Conservation (phyloP, 2,113 vertebrate species). For the Corydoras sp. region DNA sequence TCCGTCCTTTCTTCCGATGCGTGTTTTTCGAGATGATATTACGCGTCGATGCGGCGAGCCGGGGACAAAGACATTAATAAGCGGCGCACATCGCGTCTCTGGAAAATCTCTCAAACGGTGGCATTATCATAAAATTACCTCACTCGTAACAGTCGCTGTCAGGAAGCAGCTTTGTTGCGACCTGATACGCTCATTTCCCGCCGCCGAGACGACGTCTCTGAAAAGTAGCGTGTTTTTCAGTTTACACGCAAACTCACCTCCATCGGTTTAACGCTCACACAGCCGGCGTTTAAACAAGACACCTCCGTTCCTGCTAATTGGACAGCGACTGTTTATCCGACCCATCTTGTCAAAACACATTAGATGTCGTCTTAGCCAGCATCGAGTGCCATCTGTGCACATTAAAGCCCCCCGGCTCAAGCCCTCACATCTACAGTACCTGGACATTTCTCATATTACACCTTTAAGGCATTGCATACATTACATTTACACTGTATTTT, state of each 20-base stretch:
- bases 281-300: not conserved
- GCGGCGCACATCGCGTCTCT: not conserved
- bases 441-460: too few species aligned
- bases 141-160: conserved; percentile 21
- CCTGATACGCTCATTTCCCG: conserved; percentile 21
- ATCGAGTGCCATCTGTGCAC: conserved; percentile 31
- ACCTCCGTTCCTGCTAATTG: not conserved
- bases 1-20: too few species aligned
- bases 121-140: conserved; percentile 26
- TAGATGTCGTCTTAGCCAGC: conserved; percentile 19
- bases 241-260: too few species aligned
- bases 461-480: too few species aligned
- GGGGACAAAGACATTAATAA: conserved; percentile 6
- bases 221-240: not conserved
- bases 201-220: conserved; percentile 10
- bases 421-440: not conserved
- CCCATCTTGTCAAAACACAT: not conserved
- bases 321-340: not conserved
- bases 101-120: conserved; percentile 8
- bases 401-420: not conserved
- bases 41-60: not conserved
- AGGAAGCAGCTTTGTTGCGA: conserved; percentile 10
- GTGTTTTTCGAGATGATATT: conserved; percentile 13
- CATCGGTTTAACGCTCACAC: too few species aligned
- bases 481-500: too few species aligned